Percentiles rank a stretch among this genome's conserved stretches.
Conservation (phyloP, 2,113 vertebrate species). For the Otocyon megalotis region DNA sequence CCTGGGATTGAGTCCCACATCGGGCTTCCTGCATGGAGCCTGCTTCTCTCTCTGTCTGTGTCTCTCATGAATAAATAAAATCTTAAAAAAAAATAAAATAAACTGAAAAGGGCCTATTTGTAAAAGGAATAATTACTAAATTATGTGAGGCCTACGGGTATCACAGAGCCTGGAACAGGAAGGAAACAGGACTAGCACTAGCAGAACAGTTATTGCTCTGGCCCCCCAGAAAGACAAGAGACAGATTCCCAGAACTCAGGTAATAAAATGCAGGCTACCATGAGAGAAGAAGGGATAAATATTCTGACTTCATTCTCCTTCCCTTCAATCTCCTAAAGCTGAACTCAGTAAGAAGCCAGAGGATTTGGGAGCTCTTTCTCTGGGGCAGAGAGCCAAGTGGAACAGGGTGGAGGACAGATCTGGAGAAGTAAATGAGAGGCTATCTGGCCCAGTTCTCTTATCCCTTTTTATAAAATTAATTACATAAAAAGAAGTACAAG, state of each 20-base stretch:
- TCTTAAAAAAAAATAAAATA: not conserved
- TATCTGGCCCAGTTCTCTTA: not conserved
- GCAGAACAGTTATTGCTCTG: not conserved
- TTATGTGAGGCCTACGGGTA: not conserved
- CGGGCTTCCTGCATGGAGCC: too few species aligned
- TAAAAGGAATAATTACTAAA: conserved; percentile 42
- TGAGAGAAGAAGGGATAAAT: not conserved
- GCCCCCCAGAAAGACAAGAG: not conserved
- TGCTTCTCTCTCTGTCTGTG: too few species aligned
- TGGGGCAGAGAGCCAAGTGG: not conserved
- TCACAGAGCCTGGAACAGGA: not conserved
- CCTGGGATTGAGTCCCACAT: too few species aligned
- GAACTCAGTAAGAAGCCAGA: not conserved
- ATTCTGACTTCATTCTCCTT: not conserved
- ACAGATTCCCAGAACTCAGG: not conserved
- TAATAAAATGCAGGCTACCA: not conserved
- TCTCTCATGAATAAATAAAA: too few species aligned
- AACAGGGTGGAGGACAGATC: not conserved
- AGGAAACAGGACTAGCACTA: not conserved
- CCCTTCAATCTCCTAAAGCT: not conserved
- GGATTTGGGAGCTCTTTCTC: not conserved
- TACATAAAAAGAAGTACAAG: conserved; percentile 21
- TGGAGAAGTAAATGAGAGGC: not conserved
- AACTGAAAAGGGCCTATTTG: not conserved
- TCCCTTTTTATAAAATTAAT: conserved; percentile 51